Evolutionary conservation across 2,113 vertebrate genomes (phyloP).

Genomic region (Serinus canaria): DNA sequence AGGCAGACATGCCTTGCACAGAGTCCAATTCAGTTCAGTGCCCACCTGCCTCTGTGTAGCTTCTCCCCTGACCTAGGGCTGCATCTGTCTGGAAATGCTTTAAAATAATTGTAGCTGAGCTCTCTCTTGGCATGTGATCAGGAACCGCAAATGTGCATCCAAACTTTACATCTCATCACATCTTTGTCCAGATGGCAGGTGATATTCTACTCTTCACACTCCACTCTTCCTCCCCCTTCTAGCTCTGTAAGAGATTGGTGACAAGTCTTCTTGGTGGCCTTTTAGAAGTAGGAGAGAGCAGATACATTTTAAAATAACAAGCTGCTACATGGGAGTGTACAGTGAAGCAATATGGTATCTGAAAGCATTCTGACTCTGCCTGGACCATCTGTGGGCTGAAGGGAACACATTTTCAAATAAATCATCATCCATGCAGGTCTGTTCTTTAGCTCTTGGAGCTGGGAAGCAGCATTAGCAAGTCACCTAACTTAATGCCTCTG

Average conservation of each 20-base stretch:
- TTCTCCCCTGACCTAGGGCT: neutral
- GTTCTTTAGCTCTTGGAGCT: neutral
- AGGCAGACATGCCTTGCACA: neutral
- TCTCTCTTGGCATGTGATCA: constrained; percentile 22
- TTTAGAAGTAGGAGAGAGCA: constrained; percentile 52
- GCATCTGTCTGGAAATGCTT: constrained; percentile 10
- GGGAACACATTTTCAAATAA: constrained; percentile 22
- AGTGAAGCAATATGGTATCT: constrained; percentile 47
- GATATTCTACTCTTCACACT: constrained; percentile 66
- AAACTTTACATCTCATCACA: constrained; percentile 49
- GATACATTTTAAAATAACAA: constrained; percentile 59
- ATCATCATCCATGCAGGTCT: neutral
- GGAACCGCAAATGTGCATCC: constrained; percentile 35
- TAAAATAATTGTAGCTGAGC: constrained; percentile 24
- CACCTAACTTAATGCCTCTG: neutral
- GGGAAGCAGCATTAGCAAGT: neutral
- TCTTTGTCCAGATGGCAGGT: constrained; percentile 68
- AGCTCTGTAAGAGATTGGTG: constrained; percentile 29
- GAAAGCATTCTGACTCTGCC: neutral
- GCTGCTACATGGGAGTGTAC: constrained; percentile 21
- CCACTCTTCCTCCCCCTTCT: constrained; percentile 52
- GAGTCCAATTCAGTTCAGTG: neutral
- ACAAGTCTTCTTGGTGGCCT: constrained; percentile 54
- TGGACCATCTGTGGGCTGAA: constrained; percentile 30
- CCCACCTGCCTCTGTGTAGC: neutral